phyloP scores from a whole-genome alignment of 2,797 vertebrate species.

The Poecilia gillii region DNA sequence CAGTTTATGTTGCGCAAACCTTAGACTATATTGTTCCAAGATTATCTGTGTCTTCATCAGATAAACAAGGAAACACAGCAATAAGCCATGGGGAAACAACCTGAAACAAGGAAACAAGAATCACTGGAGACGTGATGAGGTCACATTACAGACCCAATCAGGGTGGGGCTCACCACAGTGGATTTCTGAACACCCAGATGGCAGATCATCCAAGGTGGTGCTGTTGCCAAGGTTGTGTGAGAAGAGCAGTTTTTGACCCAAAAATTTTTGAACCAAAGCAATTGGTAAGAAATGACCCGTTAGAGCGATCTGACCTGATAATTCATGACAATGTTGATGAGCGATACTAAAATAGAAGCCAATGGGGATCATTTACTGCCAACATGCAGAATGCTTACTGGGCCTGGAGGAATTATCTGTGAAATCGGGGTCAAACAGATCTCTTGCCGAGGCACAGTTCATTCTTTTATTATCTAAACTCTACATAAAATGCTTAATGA shows the following conservation, averaged over 20 bases:
- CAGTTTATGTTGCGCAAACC: not conserved
- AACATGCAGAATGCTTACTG: conserved; percentile 2
- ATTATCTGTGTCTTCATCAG: not conserved
- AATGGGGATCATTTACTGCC: not conserved
- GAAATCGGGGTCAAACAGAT: not conserved
- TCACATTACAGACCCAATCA: not conserved
- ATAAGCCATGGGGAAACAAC: not conserved
- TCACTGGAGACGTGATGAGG: not conserved
- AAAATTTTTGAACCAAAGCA: not conserved
- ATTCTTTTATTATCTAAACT: not conserved
- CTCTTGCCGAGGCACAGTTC: not conserved
- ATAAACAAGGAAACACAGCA: not conserved
- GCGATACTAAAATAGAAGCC: not conserved
- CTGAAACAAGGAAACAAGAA: not conserved
- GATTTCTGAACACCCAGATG: not conserved
- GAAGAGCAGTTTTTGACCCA: not conserved
- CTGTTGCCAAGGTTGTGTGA: not conserved
- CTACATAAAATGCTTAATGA: not conserved
- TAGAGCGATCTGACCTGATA: not conserved
- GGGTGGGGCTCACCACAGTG: not conserved
- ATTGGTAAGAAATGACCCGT: not conserved
- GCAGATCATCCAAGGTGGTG: not conserved
- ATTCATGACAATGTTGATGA: not conserved
- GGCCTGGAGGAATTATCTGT: not conserved
- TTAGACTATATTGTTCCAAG: not conserved